Evolutionary conservation across 2,888 invertebrate species (phyloP).

Genomic region (Cepaea hortensis): DNA sequence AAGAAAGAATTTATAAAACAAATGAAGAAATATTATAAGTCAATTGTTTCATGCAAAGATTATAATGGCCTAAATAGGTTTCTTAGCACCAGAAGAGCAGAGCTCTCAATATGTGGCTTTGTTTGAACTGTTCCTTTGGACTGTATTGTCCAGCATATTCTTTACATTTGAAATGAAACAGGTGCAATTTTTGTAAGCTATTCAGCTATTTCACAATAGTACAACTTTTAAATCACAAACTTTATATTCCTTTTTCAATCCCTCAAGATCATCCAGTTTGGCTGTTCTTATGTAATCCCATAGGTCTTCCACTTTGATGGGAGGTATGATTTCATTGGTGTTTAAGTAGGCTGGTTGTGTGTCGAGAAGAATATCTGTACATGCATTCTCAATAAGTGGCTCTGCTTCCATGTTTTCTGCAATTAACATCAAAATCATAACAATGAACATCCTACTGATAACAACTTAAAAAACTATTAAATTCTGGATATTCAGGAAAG

Average conservation of each 20-base stretch:
- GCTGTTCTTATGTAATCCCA: conserved; percentile 74
- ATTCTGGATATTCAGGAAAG: too few species aligned
- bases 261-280: conserved; percentile 69
- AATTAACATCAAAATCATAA: neutral
- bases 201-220: too few species aligned
- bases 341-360: conserved; percentile 70
- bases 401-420: conserved; percentile 66
- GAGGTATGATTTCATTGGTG: conserved; percentile 60
- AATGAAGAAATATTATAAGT: too few species aligned
- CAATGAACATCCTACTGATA: too few species aligned
- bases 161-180: neutral
- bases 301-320: conserved; percentile 73
- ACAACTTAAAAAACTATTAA: too few species aligned
- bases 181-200: neutral
- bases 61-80: too few species aligned
- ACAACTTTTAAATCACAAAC: conserved; percentile 52
- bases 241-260: conserved; percentile 71
- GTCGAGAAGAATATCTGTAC: conserved; percentile 54
- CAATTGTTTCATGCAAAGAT: too few species aligned
- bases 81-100: too few species aligned
- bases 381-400: conserved; percentile 62
- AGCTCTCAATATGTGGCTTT: too few species aligned
- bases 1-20: too few species aligned
- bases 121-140: too few species aligned
- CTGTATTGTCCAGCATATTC: too few species aligned